phyloP scores from a whole-genome alignment of 2,113 vertebrate species.

The Coreoperca whiteheadi region DNA sequence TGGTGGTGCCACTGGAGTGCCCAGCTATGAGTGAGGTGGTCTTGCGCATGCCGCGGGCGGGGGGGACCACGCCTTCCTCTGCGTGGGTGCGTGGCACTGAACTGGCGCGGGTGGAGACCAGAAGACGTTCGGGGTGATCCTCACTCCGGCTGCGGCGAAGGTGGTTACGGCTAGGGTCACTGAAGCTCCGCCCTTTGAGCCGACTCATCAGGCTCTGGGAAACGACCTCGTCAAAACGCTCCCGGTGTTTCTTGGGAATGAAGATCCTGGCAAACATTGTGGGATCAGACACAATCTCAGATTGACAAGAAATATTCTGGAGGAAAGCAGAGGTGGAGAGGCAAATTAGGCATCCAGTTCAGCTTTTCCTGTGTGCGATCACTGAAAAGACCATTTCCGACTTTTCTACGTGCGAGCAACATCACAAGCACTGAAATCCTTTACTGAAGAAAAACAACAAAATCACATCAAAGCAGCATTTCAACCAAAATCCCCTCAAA shows the following conservation, averaged over 20 bases:
- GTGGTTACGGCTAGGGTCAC: slow-evolving; percentile 86
- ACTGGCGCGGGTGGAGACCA: slow-evolving; percentile 95
- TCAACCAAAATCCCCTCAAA: background rate
- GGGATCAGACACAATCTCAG: slow-evolving; percentile 45
- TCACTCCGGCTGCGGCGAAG: slow-evolving; percentile 95
- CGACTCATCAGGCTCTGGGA: slow-evolving; percentile 96
- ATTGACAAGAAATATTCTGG: slow-evolving; percentile 1
- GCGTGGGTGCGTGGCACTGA: slow-evolving; percentile 90
- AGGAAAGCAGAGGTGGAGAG: slow-evolving; percentile 8
- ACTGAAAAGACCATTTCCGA: background rate
- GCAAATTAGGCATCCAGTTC: background rate
- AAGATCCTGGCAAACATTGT: slow-evolving; percentile 91
- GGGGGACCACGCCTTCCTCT: slow-evolving; percentile 84
- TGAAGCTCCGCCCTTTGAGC: slow-evolving; percentile 89
- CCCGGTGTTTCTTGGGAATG: slow-evolving; percentile 97
- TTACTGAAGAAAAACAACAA: background rate
- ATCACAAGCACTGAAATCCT: background rate
- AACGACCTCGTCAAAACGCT: slow-evolving; percentile 96
- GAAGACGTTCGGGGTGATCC: slow-evolving; percentile 92
- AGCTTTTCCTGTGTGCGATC: background rate
- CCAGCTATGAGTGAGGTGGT: slow-evolving; percentile 89
- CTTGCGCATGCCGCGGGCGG: slow-evolving; percentile 88
- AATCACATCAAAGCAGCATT: slow-evolving; percentile 11
- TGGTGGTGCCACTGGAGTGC: slow-evolving; percentile 81
- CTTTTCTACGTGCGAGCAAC: slow-evolving; percentile 8